phyloP scores from a whole-genome alignment of 2,797 vertebrate species.

The Pipistrellus pygmaeus region DNA sequence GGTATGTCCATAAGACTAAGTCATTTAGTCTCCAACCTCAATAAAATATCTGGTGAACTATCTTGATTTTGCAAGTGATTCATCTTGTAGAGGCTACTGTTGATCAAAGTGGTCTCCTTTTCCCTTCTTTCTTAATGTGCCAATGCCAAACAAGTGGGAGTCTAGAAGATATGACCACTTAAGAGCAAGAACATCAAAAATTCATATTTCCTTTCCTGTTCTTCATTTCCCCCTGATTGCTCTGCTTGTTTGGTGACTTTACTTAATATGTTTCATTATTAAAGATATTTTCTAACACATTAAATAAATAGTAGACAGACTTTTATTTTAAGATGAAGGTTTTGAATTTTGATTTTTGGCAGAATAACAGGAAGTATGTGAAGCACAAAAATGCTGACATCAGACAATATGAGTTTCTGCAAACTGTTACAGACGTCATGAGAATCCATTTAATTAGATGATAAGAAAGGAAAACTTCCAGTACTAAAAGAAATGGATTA shows the following conservation, averaged over 20 bases:
- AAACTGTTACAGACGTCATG: not conserved
- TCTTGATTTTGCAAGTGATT: not conserved
- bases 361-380: not conserved
- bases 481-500: not conserved
- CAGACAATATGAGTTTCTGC: not conserved
- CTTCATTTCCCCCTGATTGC: not conserved
- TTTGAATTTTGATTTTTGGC: not conserved
- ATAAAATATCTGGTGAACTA: not conserved
- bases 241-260: not conserved
- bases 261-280: not conserved
- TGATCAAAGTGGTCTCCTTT: too few species aligned
- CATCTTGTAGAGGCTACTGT: not conserved
- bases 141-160: not conserved
- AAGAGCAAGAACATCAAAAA: conserved; percentile 3
- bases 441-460: not conserved
- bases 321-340: not conserved
- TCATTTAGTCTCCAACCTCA: not conserved
- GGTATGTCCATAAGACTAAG: not conserved
- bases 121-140: not conserved
- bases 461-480: not conserved
- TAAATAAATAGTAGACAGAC: not conserved
- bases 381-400: not conserved
- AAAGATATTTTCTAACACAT: not conserved
- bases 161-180: not conserved
- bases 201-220: not conserved